Conservation (phyloP, 2,888 invertebrate species). For the Lordiphosa andalusiaca region DNA sequence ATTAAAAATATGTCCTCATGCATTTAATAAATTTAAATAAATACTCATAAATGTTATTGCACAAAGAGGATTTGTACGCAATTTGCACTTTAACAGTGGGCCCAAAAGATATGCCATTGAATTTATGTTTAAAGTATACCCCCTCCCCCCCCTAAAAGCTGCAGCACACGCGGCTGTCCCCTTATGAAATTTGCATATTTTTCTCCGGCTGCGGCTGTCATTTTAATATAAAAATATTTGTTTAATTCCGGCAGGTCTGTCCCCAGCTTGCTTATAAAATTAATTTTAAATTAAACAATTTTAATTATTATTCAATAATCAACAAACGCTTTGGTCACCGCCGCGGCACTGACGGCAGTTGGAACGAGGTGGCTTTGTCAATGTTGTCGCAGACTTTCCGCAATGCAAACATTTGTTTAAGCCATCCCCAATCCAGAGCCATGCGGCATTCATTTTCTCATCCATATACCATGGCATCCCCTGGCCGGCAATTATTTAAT, state of each 20-base stretch:
- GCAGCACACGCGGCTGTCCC: slow-evolving; percentile 7
- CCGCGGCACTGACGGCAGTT: not conserved
- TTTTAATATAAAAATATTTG: slow-evolving; percentile 53
- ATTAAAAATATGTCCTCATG: slow-evolving; percentile 45
- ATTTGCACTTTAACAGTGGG: slow-evolving; percentile 33
- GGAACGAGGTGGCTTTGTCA: slow-evolving; percentile 11
- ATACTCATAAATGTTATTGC: slow-evolving; percentile 19
- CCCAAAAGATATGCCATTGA: slow-evolving; percentile 29
- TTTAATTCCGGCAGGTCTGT: slow-evolving; percentile 31
- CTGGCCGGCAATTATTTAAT: slow-evolving; percentile 34
- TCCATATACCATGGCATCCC: not conserved
- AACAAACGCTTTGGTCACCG: slow-evolving; percentile 28
- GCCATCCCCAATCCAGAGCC: slow-evolving; percentile 3
- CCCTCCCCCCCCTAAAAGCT: too few species aligned
- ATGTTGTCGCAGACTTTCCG: slow-evolving; percentile 39
- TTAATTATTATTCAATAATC: slow-evolving; percentile 52
- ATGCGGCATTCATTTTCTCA: not conserved
- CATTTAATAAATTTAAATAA: slow-evolving; percentile 41
- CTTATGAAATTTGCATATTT: slow-evolving; percentile 44
- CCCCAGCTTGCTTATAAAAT: slow-evolving; percentile 43
- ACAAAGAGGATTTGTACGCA: slow-evolving; percentile 26
- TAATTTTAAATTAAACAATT: slow-evolving; percentile 54
- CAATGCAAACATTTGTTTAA: slow-evolving; percentile 41
- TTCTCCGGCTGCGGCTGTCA: slow-evolving; percentile 41
- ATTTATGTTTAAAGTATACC: slow-evolving; percentile 45